A percentile compares a stretch with the other conserved stretches of the same genome.
Evolutionary conservation across 2,888 invertebrate species (phyloP).

Genomic region (Exocentrus adspersus): DNA sequence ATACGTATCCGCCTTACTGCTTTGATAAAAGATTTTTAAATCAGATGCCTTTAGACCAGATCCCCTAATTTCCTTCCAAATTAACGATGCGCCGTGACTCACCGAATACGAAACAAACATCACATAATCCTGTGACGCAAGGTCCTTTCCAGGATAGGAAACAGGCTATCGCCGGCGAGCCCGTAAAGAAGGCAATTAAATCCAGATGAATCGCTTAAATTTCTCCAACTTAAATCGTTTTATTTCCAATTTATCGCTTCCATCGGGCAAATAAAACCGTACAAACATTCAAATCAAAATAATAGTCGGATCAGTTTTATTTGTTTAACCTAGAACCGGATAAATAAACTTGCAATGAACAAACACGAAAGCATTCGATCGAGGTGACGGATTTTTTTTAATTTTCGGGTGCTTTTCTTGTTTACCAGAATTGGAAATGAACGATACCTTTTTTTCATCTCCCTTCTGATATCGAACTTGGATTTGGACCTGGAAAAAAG

Average conservation of each 20-base stretch:
- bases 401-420: too few species aligned
- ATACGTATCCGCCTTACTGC: neutral
- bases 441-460: neutral
- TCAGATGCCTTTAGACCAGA: too few species aligned
- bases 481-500: slow-evolving; percentile 1
- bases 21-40: too few species aligned
- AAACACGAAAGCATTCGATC: too few species aligned
- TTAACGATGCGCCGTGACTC: too few species aligned
- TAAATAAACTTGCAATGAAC: neutral
- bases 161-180: neutral
- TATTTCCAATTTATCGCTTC: neutral
- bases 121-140: too few species aligned
- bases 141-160: too few species aligned
- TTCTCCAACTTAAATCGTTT: neutral
- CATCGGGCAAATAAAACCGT: slow-evolving; percentile 11
- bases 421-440: neutral
- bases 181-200: neutral
- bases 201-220: neutral
- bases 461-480: slow-evolving; percentile 1
- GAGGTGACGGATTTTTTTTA: too few species aligned
- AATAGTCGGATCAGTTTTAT: slow-evolving; percentile 12
- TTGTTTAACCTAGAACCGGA: slow-evolving; percentile 19
- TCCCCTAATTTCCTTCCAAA: too few species aligned
- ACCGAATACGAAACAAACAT: too few species aligned
- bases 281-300: slow-evolving; percentile 23